These are phyloP conservation scores for Paramisgurnus dabryanus DNA, from an alignment of 2,113 vertebrate genomes.

Conservation along the genomic window DNA sequence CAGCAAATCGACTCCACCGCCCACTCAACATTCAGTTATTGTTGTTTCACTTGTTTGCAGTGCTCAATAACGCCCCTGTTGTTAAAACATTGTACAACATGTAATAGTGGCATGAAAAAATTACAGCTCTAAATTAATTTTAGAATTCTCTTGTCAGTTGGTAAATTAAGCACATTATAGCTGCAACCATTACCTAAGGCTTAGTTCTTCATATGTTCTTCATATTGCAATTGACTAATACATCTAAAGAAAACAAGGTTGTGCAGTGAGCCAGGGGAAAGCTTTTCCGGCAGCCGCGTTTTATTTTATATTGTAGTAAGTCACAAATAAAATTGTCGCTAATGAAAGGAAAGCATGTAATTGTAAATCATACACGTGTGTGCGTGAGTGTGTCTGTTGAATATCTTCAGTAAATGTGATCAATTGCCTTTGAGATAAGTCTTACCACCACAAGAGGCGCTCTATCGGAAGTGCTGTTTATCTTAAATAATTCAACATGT, in stretches of 20 bases:
- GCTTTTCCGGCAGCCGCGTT: too few relatives aligned
- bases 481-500: too few relatives aligned
- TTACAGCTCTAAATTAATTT: background rate
- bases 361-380: background rate
- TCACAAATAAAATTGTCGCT: too few relatives aligned
- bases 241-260: too few relatives aligned
- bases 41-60: background rate
- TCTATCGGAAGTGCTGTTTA: background rate
- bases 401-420: too few relatives aligned
- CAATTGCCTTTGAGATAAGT: too few relatives aligned
- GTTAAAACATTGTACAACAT: conserved; percentile 9
- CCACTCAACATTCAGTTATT: background rate
- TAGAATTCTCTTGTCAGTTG: background rate
- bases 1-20: background rate
- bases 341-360: background rate
- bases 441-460: too few relatives aligned
- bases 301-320: too few relatives aligned
- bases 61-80: background rate
- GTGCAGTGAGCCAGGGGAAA: too few relatives aligned
- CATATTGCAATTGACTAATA: too few relatives aligned
- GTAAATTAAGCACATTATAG: background rate
- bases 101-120: background rate
- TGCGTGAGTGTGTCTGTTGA: background rate
- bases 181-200: background rate
- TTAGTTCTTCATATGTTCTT: too few relatives aligned